Conservation (phyloP, 2,113 vertebrate species). For the Bucco capensis region DNA sequence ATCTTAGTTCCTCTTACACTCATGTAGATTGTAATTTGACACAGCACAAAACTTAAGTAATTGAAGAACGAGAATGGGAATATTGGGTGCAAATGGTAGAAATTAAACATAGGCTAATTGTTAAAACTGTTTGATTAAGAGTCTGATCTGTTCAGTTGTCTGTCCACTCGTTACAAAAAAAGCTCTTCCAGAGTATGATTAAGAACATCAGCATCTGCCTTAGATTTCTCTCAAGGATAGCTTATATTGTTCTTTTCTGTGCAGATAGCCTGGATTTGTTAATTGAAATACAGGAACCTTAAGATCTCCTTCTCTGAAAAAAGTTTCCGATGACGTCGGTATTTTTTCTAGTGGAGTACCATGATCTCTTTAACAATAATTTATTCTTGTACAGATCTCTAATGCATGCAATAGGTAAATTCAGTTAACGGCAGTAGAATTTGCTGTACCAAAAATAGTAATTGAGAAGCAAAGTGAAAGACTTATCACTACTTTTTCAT, state of each 20-base stretch:
- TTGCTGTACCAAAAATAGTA: background rate
- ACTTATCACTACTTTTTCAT: background rate
- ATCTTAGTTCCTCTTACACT: fast-evolving
- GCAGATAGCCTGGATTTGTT: background rate
- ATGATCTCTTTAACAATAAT: background rate
- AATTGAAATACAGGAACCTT: background rate
- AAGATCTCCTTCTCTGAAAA: background rate
- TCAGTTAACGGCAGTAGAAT: background rate
- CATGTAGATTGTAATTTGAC: background rate
- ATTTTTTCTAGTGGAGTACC: background rate
- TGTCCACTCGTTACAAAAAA: background rate
- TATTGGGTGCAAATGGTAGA: background rate
- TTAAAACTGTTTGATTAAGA: background rate
- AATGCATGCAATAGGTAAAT: background rate
- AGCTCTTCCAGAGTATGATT: background rate
- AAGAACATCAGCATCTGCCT: background rate
- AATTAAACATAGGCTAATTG: background rate
- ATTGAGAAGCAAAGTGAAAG: background rate
- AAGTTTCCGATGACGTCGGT: background rate
- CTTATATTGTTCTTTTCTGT: background rate
- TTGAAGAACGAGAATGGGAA: background rate
- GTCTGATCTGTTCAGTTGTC: background rate
- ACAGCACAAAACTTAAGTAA: background rate
- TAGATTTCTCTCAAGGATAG: background rate
- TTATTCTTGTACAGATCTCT: background rate